Base-by-base conservation (phyloP, 2,888 invertebrate species). In the Spodoptera exigua region DNA sequence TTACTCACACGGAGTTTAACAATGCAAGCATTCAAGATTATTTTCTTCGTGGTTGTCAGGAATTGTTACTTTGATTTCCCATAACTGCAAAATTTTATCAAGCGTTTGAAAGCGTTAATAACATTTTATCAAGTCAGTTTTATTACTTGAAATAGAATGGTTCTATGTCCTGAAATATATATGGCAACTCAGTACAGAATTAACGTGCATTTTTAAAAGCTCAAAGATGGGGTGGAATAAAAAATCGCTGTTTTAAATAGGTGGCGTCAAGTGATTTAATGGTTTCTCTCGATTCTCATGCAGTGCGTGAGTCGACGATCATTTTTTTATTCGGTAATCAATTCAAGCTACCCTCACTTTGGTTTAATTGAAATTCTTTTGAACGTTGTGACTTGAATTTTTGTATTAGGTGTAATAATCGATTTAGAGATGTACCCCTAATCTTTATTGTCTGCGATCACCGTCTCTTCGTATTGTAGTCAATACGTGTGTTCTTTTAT, bases 241-340 rank as follows among this genome's bases (percentile, higher is more conserved):
- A 91, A 90, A 91, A 92, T 91, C 87, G 89, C 87, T 52, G 85
- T 91, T 91, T 91, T 90, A 89, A 92, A 91, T 89, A 91, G 92
- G 85, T 84, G 89, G 89, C 84, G 83, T 85, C 88, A 85, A 89
- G 90, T 89, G 93, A 92, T 94, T 93, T 92, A 93, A 92, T 90
- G 93, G 91, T 87, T 84, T 79, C 80, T 73, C 82, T 68, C 84
- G 74, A 87, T 91, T 90, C 84, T 80, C 80, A 93, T 92, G 89
- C 93, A 81, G 82, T 81, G 81, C 88, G 84, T 88, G 88, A 73
- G 80, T 85, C 91, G 89, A 89, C 86, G 88, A 84, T 87, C 82
- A 84, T 83, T 87, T 88, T 89, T 88, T 87, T 81, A 89, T 90
- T 89, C 89, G 91, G 91, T 89, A 92, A 93, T 93, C 92, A 92